Evolutionary conservation across 2,888 invertebrate genomes (phyloP).

Genomic region (Yponomeuta plumbellus): DNA sequence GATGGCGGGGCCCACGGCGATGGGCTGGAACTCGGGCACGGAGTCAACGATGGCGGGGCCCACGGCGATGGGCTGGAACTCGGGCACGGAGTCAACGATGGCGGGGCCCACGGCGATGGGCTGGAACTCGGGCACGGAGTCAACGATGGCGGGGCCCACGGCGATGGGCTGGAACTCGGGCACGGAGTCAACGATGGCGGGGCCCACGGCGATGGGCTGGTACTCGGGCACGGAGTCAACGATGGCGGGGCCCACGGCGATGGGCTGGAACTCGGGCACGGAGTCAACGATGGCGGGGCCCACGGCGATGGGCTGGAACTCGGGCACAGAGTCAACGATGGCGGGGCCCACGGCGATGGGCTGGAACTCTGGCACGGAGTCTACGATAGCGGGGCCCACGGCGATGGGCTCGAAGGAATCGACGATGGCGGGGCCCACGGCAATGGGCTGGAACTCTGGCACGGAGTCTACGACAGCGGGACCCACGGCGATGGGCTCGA

Average conservation of each 20-base stretch:
- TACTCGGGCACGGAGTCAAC: constrained; percentile 31
- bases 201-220: neutral
- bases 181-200: neutral
- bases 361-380: constrained; percentile 21
- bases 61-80: no score
- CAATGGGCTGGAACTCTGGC: constrained; percentile 25
- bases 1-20: constrained; percentile 26
- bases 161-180: constrained; percentile 6
- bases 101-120: constrained; percentile 16
- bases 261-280: constrained; percentile 18
- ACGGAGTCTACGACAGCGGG: constrained; percentile 25
- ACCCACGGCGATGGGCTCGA: constrained; percentile 23
- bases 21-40: constrained; percentile 25
- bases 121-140: constrained; percentile 22
- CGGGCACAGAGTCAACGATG: constrained; percentile 29
- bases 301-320: constrained; percentile 1
- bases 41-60: constrained; percentile 9
- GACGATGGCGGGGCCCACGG: constrained; percentile 25
- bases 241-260: constrained; percentile 25
- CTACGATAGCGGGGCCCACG: constrained; percentile 25
- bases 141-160: constrained; percentile 22
- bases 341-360: constrained; percentile 26
- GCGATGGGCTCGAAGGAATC: constrained; percentile 30
- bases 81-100: neutral
- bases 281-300: constrained; percentile 21